A percentile compares a stretch with the other conserved stretches of the same genome.
These are phyloP conservation scores for Pinctada fucata DNA, from an alignment of 2,888 invertebrate genomes.

Conservation along the genomic window DNA sequence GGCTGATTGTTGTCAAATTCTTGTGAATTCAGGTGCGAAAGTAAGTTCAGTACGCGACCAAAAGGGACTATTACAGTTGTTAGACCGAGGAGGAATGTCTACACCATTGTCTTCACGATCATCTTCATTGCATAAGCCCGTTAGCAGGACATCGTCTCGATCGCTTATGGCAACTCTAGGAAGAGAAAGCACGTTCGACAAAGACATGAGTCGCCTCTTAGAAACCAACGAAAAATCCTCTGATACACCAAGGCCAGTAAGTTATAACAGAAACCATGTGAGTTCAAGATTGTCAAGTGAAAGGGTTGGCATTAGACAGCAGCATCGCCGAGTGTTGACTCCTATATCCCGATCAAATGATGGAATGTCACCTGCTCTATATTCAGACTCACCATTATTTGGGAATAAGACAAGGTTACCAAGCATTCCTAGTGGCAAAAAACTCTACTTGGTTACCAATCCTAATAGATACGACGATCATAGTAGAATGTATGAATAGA, in stretches of 20 bases:
- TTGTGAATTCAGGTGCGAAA: slow-evolving; percentile 57
- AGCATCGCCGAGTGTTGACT: slow-evolving; percentile 45
- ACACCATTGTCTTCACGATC: neutral
- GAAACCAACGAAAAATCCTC: neutral
- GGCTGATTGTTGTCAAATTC: slow-evolving; percentile 60
- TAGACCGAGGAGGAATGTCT: slow-evolving; percentile 36
- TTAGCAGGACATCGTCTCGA: neutral
- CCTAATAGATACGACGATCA: neutral
- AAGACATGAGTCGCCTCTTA: slow-evolving; percentile 1
- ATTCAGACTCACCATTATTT: slow-evolving; percentile 42
- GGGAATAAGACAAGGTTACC: slow-evolving; percentile 54
- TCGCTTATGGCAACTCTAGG: neutral
- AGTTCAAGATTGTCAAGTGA: slow-evolving; percentile 14
- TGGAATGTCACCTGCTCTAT: slow-evolving; percentile 8
- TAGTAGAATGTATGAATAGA: too few species aligned
- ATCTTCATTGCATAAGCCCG: neutral
- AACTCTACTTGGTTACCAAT: slow-evolving; percentile 47
- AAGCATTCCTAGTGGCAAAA: slow-evolving; percentile 64
- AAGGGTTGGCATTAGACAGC: slow-evolving; percentile 13
- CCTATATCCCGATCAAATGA: slow-evolving; percentile 45
- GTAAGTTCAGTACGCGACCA: slow-evolving; percentile 49
- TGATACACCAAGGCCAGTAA: neutral
- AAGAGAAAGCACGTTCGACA: slow-evolving; percentile 22
- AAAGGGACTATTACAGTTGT: slow-evolving; percentile 49
- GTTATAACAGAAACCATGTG: neutral